Percentiles rank a stretch among this genome's conserved stretches.
Conservation (phyloP, 2,888 invertebrate genomes). For the Arge pagana region DNA sequence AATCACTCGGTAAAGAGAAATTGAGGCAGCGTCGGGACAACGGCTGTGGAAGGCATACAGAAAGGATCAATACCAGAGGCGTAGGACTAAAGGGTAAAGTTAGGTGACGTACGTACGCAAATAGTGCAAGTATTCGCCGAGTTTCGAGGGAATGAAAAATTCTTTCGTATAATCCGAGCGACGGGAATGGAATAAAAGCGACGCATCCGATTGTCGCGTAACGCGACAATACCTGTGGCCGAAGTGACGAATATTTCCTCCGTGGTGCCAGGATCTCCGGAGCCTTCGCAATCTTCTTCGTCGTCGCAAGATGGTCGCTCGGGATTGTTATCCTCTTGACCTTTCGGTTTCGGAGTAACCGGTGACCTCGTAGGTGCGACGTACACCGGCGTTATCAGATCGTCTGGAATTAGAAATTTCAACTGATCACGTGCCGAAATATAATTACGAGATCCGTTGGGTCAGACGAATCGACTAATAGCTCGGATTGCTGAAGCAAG, state of each 20-base stretch:
- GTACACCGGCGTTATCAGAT: slow-evolving; percentile 91
- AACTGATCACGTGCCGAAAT: too few species aligned
- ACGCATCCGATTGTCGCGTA: too few species aligned
- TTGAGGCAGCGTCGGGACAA: too few species aligned
- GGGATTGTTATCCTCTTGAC: slow-evolving; percentile 45
- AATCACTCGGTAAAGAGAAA: too few species aligned
- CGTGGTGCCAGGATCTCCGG: slow-evolving; percentile 75
- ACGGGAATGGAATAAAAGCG: too few species aligned
- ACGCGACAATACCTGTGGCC: slow-evolving; percentile 50
- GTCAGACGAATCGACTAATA: neutral
- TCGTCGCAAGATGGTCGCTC: slow-evolving; percentile 69
- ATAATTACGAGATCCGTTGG: slow-evolving; percentile 3
- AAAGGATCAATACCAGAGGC: slow-evolving; percentile 33
- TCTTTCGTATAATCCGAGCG: too few species aligned
- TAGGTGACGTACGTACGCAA: too few species aligned
- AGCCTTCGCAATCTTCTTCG: slow-evolving; percentile 82
- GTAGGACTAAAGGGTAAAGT: slow-evolving; percentile 8
- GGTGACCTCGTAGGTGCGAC: slow-evolving; percentile 79
- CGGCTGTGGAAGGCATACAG: neutral
- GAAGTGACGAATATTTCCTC: slow-evolving; percentile 61
- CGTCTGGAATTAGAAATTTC: slow-evolving; percentile 62
- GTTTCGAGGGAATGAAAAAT: too few species aligned
- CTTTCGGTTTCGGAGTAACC: slow-evolving; percentile 49
- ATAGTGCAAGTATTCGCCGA: too few species aligned
- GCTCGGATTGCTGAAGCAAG: too few species aligned